Base-by-base conservation (phyloP, 64 coral and sea anemone species). In the Catalaphyllia jardinei region DNA sequence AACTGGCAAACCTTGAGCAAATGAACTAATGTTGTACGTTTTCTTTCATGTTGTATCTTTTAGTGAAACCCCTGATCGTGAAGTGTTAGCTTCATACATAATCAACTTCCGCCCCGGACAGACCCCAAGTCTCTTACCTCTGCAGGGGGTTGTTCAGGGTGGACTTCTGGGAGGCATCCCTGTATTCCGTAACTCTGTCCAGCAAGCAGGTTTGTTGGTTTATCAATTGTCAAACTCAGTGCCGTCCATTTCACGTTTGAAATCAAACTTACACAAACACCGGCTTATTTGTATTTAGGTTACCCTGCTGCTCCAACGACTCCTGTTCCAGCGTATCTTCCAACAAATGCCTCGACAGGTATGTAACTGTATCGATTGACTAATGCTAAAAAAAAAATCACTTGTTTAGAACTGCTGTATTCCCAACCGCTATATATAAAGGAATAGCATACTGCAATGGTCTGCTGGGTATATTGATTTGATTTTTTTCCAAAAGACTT, bases 121-220 rank as follows among this genome's bases (percentile, higher is more conserved):
- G 60, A 79, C 90, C 22, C 82, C 90, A 39, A 78, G 82, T 14
- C 81, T 92, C 13, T 65, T 67, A 59, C 90, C 90, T 24, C 28
- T 92, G 28, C 72, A 92, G 55, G 72, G 87, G n/a, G 25, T 85
- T 24, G 79, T 92, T 16, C 59, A 62, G 46, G n/a, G 24, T 24
- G 90, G 90, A 7, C n/a, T 86, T 54, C 90, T 92, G 0, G 83
- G 90, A 42, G 90, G 90, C 59, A 79, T 92, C 60, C 90, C 90
- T 46, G 74, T 92, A 39, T 86, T 79, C 38, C 20, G 73, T 15
- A 62, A 84, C 38, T 84, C 81, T 14, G 81, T 84, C 20, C 62
- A 49, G 59, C 29, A 82, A 84, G 81, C 61, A 71, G 81, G 81
- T 84, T 38, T 49, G 62, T 84, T 69, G 63, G 20, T 24, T 64